A percentile compares a stretch with the other conserved stretches of the same genome.
phyloP scores from a whole-genome alignment of 2,113 vertebrate genomes.

The Aldabrachelys gigantea region DNA sequence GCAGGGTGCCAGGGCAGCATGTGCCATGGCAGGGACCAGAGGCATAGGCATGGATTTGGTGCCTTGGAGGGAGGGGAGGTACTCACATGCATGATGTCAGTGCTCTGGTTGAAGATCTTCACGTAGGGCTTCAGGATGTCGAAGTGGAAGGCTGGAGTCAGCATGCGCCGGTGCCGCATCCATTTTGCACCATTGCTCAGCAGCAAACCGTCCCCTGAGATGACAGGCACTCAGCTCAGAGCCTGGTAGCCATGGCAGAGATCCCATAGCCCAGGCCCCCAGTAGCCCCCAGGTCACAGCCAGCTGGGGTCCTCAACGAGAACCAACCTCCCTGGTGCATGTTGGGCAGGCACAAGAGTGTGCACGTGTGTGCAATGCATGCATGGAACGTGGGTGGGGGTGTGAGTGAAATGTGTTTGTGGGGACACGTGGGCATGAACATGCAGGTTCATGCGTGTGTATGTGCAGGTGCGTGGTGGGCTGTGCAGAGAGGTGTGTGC shows the following conservation, averaged over 20 bases:
- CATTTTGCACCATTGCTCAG: constrained; percentile 85
- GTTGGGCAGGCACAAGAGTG: not conserved
- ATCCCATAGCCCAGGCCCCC: not conserved
- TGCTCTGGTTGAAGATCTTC: constrained; percentile 82
- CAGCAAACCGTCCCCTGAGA: constrained; percentile 87
- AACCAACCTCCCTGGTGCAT: rapidly evolving
- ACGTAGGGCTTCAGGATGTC: constrained; percentile 88
- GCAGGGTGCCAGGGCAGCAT: no score
- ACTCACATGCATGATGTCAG: constrained; percentile 85
- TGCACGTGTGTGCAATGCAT: no score
- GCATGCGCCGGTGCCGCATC: constrained; percentile 83
- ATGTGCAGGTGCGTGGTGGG: no score
- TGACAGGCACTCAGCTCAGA: not conserved
- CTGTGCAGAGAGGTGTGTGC: no score
- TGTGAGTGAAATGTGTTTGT: no score
- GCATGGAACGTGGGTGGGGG: no score
- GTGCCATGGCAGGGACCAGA: not conserved
- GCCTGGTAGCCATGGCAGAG: not conserved
- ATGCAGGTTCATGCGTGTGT: no score
- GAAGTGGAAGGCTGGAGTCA: constrained; percentile 89
- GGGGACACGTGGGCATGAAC: no score
- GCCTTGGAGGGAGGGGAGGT: not conserved
- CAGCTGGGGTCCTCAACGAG: not conserved
- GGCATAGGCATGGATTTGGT: not conserved
- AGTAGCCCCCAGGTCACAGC: not conserved